Conservation (phyloP, 2,797 vertebrate species). For the Scyliorhinus canicula region DNA sequence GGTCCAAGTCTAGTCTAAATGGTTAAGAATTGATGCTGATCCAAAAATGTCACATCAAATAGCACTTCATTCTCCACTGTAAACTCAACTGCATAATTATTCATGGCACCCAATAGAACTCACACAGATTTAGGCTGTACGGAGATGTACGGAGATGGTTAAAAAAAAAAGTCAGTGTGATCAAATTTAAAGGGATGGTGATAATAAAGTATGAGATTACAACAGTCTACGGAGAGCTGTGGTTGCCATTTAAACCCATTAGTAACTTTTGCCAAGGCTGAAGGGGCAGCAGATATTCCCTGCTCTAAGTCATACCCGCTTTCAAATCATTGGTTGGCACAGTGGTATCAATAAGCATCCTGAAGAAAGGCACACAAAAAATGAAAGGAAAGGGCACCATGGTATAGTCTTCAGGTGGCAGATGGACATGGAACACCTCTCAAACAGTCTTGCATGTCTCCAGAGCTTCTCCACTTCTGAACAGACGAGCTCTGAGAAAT, state of each 20-base stretch:
- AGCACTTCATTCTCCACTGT: not conserved
- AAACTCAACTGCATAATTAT: not conserved
- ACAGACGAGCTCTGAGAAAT: not conserved
- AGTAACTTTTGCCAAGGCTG: not conserved
- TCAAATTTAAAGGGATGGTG: not conserved
- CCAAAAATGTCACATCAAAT: not conserved
- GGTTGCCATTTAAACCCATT: not conserved
- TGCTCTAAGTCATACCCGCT: not conserved
- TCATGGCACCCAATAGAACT: not conserved
- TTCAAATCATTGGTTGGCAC: not conserved
- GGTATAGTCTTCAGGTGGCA: not conserved
- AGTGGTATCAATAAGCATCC: not conserved
- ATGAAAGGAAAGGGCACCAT: not conserved
- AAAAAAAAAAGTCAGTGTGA: not conserved
- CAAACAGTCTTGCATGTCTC: not conserved
- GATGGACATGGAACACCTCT: not conserved
- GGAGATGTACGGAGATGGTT: too few species aligned
- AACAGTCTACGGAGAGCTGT: not conserved
- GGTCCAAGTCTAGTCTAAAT: not conserved
- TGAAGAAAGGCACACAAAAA: not conserved
- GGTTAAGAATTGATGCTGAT: not conserved
- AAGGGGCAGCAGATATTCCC: not conserved
- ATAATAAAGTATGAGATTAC: not conserved
- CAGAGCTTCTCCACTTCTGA: not conserved
- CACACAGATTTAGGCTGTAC: not conserved